phyloP scores from a whole-genome alignment of 2,113 vertebrate genomes.

The Kryptolebias marmoratus region DNA sequence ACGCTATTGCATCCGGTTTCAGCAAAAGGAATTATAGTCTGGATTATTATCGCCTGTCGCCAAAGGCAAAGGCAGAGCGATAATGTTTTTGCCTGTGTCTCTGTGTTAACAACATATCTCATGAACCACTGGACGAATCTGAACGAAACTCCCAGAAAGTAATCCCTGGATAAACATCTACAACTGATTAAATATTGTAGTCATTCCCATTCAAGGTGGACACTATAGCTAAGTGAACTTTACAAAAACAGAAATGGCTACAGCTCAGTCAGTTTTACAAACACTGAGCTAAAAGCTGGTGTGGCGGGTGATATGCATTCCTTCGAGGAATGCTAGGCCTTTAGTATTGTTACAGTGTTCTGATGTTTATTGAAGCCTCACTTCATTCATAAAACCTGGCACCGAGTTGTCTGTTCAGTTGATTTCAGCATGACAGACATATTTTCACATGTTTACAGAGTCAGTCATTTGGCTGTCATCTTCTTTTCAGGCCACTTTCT shows the following conservation, averaged over 20 bases:
- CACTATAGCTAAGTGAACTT: no score
- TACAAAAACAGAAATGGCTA: no score
- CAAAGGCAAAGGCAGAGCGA: no score
- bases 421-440: slow-evolving; percentile 25
- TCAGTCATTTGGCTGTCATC: slow-evolving; percentile 51
- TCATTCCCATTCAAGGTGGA: no score
- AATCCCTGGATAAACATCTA: no score
- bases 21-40: background rate
- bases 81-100: no score
- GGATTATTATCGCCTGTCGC: background rate
- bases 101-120: no score
- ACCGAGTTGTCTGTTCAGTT: background rate
- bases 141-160: no score
- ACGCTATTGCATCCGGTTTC: background rate
- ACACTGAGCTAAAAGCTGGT: no score
- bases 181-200: no score
- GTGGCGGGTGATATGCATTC: background rate
- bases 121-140: no score
- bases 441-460: background rate
- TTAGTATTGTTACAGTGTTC: background rate
- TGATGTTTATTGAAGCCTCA: slow-evolving; percentile 21
- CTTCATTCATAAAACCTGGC: slow-evolving; percentile 10
- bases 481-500: slow-evolving; percentile 23
- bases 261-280: no score
- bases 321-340: background rate